Evolutionary conservation across 2,113 vertebrate genomes (phyloP), one percentile per base, ranked within the genome.

Genomic region (Polyodon spathula): DNA sequence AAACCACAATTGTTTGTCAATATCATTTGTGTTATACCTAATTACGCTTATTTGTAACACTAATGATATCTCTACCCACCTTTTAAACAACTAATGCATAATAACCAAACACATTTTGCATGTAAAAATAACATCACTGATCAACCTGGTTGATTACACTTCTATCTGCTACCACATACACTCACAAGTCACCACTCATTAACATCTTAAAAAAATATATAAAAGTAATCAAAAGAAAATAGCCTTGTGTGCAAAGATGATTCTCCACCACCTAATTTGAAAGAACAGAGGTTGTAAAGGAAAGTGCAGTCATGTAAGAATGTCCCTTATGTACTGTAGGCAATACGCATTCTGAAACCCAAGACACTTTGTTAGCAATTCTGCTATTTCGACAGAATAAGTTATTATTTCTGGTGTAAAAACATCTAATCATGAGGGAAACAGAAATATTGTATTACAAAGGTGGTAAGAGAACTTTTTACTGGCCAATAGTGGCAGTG

Each of bases 371-470:
- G 42, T 44, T 44, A 9, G 42, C 7, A 12, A 44, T n/a, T 4
- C 14, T 50, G 48, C 14, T n/a, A n/a, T 5, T 14, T n/a, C 12
- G 15, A 10, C 48, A 50, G 48, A 50, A 50, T 50, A 50, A 12
- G 48, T 50, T 50, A 50, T 50, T 50, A 50, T 50, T 50, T n/a
- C 6, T 50, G 48, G 12, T 50, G 48, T 14, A 50, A 50, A 27
- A 27, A 27, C 27, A n/a, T 50, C 48, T 50, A 50, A 50, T 11
- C 48, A 50, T n/a, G 15, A 14, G 48, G 48, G 48, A 50, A 50
- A 50, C 48, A 50, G 10, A 50, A n/a, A 50, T 50, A 50, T 50
- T 50, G 48, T 10, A 50, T 50, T 50, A 50, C 48, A 50, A 50
- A 50, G 48, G 48, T 14, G 12, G 48, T 50, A 11, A 50, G 48